Base-by-base conservation (phyloP, 2,888 invertebrate species). In the Campopleginae sp. region DNA sequence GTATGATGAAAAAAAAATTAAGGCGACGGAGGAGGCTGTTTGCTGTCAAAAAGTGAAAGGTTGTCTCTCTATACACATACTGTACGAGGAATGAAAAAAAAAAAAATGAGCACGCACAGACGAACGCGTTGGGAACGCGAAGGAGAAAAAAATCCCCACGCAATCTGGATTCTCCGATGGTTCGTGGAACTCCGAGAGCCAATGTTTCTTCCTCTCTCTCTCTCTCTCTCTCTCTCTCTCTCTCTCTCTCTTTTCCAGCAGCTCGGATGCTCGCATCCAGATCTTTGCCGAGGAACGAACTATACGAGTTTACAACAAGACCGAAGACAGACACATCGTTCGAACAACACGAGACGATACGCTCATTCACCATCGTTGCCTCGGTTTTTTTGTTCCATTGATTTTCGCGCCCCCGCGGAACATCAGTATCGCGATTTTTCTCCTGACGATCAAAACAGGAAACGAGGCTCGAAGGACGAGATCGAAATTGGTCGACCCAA, bases 11-110 rank as follows among this genome's bases (percentile, higher is more conserved):
- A 58, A 74, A 66, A 74, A 76, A 61, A 79, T n/a, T n/a, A n/a
- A n/a, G n/a, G 58, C 74, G 27, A 80, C 17, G 72, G 82, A 84
- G 78, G 78, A 84, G 76, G 51, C 63, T 48, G 78, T 42, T 58
- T 82, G 83, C 76, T 91, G 91, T 89, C 91, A 92, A 93, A 91
- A 93, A 93, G 93, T 93, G 93, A 93, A 93, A 93, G 93, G 93
- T 91, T 89, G 88, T 87, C 88, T 85, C 87, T 88, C 84, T 87
- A 74, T 80, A 80, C 44, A 78, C 68, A 74, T 75, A 44, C 80
- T 19, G 46, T 68, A 74, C n/a, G 65, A 72, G 42, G 38, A 46
- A 51, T 66, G 42, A n/a, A 68, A 58, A 84, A 76, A 71, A 83
- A 44, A n/a, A 51, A 76, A 42, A 76, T 68, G 44, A 51, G 44